A percentile compares a stretch with the other conserved stretches of the same genome.
Conservation (phyloP, 2,888 invertebrate species). For the Drosophila emarginata region DNA sequence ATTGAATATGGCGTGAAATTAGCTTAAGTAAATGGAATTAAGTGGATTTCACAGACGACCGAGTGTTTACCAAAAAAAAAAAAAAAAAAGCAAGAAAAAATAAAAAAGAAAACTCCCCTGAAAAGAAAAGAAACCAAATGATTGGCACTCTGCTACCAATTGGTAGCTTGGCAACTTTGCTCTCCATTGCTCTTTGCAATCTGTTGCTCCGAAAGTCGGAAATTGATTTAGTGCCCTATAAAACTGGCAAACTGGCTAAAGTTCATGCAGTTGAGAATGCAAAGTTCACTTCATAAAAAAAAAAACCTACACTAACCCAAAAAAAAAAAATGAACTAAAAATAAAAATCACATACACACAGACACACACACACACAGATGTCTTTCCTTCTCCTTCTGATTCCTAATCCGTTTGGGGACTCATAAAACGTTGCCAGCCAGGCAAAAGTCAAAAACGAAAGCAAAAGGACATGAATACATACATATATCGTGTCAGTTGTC, state of each 20-base stretch:
- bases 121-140: not conserved
- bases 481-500: slow-evolving; percentile 50
- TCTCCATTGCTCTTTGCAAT: not conserved
- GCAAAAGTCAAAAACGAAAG: slow-evolving; percentile 27
- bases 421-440: slow-evolving; percentile 18
- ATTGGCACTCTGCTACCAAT: slow-evolving; percentile 7
- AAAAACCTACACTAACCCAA: not conserved
- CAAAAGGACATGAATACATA: slow-evolving; percentile 40
- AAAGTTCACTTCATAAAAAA: slow-evolving; percentile 13
- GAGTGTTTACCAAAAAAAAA: slow-evolving; percentile 36
- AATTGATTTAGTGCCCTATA: slow-evolving; percentile 45
- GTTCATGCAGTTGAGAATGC: slow-evolving; percentile 5
- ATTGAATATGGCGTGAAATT: slow-evolving; percentile 81
- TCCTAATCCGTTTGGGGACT: slow-evolving; percentile 35
- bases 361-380: not conserved
- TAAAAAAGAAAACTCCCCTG: no score
- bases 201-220: not conserved
- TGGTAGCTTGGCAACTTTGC: slow-evolving; percentile 7
- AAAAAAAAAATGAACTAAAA: slow-evolving; percentile 1
- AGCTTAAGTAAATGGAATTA: slow-evolving; percentile 80
- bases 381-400: not conserved
- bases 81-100: not conserved
- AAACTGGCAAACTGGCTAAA: slow-evolving; percentile 19
- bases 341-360: not conserved
- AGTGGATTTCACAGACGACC: slow-evolving; percentile 77